Evolutionary conservation across 2,113 vertebrate genomes (phyloP).

Genomic region (Leucosticte australis): DNA sequence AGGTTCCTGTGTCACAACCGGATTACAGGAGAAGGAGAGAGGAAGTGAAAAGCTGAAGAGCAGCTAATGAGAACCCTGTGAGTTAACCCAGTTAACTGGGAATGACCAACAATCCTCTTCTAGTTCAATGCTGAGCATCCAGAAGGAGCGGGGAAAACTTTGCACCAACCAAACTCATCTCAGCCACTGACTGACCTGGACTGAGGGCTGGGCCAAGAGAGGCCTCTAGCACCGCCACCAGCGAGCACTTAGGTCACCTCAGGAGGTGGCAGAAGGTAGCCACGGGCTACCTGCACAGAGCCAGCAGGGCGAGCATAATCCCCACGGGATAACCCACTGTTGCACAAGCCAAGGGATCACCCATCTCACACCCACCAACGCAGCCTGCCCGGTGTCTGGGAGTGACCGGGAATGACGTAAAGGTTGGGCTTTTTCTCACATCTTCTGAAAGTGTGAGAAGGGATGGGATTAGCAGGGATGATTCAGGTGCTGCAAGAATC

Average conservation of each 20-base stretch:
- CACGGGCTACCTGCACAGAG: not conserved
- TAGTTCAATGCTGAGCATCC: not conserved
- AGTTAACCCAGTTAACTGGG: not conserved
- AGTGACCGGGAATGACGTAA: rapidly evolving
- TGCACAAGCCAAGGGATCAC: not conserved
- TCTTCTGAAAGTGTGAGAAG: not conserved
- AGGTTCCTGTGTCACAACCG: slow-evolving; percentile 28
- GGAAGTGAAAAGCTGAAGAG: slow-evolving; percentile 32
- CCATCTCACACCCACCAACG: rapidly evolving
- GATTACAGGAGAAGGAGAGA: slow-evolving; percentile 5
- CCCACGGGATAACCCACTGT: not conserved
- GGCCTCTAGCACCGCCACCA: not conserved
- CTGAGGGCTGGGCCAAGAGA: not conserved
- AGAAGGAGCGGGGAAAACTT: not conserved
- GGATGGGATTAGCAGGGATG: not conserved
- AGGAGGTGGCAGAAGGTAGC: not conserved
- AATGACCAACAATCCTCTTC: not conserved
- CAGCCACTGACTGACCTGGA: not conserved
- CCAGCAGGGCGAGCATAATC: rapidly evolving
- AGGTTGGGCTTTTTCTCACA: not conserved
- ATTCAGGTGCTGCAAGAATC: not conserved
- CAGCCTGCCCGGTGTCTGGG: rapidly evolving
- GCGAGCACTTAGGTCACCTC: not conserved
- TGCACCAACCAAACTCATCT: not conserved
- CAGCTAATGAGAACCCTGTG: not conserved